Percentiles rank a stretch among this genome's conserved stretches.
These are phyloP conservation scores for Rhegmatorhina hoffmannsi DNA, from an alignment of 2,113 vertebrate genomes.

Conservation along the genomic window DNA sequence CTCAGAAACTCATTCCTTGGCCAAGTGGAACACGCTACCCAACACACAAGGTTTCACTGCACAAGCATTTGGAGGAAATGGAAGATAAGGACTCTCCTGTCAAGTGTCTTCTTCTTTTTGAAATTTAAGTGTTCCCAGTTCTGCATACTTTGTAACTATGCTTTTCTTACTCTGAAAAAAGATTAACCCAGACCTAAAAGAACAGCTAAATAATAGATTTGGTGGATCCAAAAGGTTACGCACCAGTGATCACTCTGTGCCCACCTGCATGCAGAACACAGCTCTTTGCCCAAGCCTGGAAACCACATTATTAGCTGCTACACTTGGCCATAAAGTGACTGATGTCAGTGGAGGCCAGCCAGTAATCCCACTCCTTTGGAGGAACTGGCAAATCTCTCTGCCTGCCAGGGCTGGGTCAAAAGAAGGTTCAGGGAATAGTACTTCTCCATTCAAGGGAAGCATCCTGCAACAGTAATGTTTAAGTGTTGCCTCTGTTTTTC, in stretches of 20 bases:
- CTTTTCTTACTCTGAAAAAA: neutral
- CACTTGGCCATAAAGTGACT: neutral
- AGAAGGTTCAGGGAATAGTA: neutral
- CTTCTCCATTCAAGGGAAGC: accelerated
- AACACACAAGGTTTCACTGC: neutral
- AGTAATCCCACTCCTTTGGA: accelerated
- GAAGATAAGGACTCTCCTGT: neutral
- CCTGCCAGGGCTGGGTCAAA: neutral
- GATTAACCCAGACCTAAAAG: neutral
- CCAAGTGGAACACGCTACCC: neutral
- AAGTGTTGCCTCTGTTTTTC: neutral
- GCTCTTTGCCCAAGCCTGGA: neutral
- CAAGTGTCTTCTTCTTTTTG: neutral
- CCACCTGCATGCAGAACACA: neutral
- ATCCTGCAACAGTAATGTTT: neutral
- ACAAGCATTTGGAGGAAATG: neutral
- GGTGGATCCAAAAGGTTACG: neutral
- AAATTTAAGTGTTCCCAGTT: neutral
- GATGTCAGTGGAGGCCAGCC: neutral
- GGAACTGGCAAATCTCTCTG: neutral
- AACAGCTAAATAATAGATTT: neutral
- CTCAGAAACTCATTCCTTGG: neutral
- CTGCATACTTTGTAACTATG: neutral
- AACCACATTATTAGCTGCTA: neutral
- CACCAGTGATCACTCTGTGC: accelerated